Percentiles rank a stretch among this genome's conserved stretches.
Conservation (phyloP, 2,113 vertebrate genomes). For the Helogale parvula region DNA sequence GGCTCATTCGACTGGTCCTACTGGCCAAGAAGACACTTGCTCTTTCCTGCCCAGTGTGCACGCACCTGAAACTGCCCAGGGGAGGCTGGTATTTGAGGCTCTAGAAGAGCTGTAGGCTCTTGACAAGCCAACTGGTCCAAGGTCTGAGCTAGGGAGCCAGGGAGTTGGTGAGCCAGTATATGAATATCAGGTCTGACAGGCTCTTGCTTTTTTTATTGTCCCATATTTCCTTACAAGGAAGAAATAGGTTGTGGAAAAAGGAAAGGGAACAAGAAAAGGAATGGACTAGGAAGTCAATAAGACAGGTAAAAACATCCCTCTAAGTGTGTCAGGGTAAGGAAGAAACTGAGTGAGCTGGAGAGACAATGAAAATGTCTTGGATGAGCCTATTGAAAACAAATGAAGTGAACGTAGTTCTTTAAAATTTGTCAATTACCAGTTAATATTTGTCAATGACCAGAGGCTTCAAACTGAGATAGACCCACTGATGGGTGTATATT, state of each 20-base stretch:
- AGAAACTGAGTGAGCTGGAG: neutral
- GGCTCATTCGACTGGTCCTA: neutral
- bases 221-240: neutral
- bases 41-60: fast-evolving
- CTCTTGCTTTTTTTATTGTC: neutral
- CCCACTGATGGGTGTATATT: neutral
- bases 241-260: neutral
- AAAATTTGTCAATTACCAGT: neutral
- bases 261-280: neutral
- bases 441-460: neutral
- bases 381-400: neutral
- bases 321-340: neutral
- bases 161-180: neutral
- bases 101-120: neutral
- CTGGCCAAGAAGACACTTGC: neutral
- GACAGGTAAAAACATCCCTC: neutral
- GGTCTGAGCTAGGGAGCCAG: neutral
- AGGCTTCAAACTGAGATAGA: neutral
- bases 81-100: neutral
- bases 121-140: neutral
- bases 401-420: neutral
- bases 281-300: neutral
- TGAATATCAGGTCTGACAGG: neutral
- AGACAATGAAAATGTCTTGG: neutral
- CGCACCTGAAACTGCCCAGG: neutral